Evolutionary conservation across 2,888 invertebrate genomes (phyloP).

Genomic region (Tolmerus cingulatus): DNA sequence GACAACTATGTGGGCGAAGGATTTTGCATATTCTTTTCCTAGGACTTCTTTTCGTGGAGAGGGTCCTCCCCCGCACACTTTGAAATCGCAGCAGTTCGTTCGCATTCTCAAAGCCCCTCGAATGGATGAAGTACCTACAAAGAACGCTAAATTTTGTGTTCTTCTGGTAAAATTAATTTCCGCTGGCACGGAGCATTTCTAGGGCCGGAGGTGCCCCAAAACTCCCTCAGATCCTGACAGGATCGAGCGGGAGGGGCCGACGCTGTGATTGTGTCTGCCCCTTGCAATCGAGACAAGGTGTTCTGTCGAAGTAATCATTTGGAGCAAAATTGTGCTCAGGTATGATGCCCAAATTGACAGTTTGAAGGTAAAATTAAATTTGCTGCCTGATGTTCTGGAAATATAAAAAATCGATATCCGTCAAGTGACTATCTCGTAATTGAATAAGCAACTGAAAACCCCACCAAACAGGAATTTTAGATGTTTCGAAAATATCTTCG

Average conservation of each 20-base stretch:
- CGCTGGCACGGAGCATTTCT: neutral
- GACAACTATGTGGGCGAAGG: neutral
- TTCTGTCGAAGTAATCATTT: neutral
- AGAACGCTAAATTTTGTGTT: conserved; percentile 21
- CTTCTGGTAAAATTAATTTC: conserved; percentile 27
- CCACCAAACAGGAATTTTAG: neutral
- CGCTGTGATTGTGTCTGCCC: neutral
- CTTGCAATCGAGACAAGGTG: neutral
- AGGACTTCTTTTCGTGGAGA: neutral
- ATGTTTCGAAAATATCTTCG: neutral
- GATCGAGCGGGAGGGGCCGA: neutral
- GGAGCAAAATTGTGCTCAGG: neutral
- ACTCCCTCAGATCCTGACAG: neutral
- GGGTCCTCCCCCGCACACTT: neutral
- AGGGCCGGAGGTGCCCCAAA: neutral
- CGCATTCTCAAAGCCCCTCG: neutral
- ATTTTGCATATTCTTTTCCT: neutral
- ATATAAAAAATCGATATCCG: conserved; percentile 5
- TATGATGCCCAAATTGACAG: conserved; percentile 23
- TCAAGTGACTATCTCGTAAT: neutral
- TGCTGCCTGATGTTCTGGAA: neutral
- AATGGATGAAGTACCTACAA: conserved; percentile 4
- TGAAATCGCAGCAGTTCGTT: neutral
- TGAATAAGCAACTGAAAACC: neutral
- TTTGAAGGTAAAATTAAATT: conserved; percentile 20